Evolutionary conservation across 2,797 vertebrate species (phyloP).

Genomic region (Uromys caudimaculatus): DNA sequence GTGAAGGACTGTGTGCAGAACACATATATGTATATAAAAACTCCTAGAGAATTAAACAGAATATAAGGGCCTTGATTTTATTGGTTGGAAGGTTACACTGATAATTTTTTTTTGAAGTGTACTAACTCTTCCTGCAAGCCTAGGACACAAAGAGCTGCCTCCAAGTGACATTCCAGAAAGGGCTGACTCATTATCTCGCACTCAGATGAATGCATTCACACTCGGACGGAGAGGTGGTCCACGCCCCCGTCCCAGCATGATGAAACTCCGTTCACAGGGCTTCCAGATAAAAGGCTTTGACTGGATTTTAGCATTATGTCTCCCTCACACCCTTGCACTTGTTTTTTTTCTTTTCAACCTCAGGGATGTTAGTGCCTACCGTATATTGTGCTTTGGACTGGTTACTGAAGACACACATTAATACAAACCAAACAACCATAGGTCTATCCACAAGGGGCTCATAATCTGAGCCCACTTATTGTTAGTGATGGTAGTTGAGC

Average conservation of each 20-base stretch:
- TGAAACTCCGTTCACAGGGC: not conserved
- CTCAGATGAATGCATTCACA: not conserved
- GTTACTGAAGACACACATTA: not conserved
- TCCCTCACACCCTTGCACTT: not conserved
- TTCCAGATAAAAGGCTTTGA: conserved; percentile 26
- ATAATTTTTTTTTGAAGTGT: conserved; percentile 73
- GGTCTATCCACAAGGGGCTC: not conserved
- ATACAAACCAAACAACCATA: not conserved
- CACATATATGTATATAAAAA: conserved; percentile 73
- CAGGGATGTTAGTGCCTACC: not conserved
- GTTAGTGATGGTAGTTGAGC: conserved; percentile 1
- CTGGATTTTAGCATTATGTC: conserved; percentile 27
- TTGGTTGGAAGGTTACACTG: conserved; percentile 68
- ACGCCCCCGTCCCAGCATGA: not conserved
- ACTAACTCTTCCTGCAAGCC: conserved; percentile 69
- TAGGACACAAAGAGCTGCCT: conserved; percentile 58
- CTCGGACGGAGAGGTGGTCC: not conserved
- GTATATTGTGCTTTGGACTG: not conserved
- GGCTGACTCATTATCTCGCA: not conserved
- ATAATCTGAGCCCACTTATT: not conserved
- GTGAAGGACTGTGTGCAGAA: conserved; percentile 64
- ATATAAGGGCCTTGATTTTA: conserved; percentile 72
- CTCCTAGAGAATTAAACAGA: conserved; percentile 75
- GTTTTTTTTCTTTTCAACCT: conserved; percentile 15
- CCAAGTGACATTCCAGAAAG: not conserved